Evolutionary conservation across 2,113 vertebrate species (phyloP).

Genomic region (Sceloporus undulatus): DNA sequence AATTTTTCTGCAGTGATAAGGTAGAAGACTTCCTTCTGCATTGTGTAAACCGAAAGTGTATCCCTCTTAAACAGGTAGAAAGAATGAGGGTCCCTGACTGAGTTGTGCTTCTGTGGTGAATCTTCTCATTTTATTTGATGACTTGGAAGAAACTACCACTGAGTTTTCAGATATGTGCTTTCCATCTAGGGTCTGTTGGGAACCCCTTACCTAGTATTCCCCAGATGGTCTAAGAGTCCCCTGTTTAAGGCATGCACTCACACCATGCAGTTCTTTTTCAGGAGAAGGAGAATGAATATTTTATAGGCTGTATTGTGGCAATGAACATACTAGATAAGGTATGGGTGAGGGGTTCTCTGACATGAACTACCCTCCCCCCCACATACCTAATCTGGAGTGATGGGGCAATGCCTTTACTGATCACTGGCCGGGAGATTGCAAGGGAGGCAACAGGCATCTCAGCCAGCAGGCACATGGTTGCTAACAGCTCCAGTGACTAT

Average conservation of each 20-base stretch:
- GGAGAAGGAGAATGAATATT: neutral
- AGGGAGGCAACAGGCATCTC: neutral
- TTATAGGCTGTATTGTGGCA: neutral
- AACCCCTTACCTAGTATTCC: neutral
- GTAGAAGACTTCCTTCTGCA: neutral
- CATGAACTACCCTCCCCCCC: neutral
- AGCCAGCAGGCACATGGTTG: neutral
- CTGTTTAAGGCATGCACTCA: neutral
- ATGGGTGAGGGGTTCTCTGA: neutral
- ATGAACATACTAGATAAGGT: neutral
- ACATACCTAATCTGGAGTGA: neutral
- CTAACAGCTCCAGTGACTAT: neutral
- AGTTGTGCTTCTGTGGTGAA: neutral
- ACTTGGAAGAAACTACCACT: neutral
- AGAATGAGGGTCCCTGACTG: neutral
- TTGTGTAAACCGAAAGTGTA: neutral
- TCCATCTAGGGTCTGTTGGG: neutral
- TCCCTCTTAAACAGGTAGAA: neutral
- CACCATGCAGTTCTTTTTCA: neutral
- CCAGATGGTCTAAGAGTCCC: neutral
- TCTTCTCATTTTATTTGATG: neutral
- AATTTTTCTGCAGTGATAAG: neutral
- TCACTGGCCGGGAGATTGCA: neutral
- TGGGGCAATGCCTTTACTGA: neutral
- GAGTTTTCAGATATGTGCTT: too few relatives aligned